Base-by-base conservation (phyloP, 2,797 vertebrate genomes). In the Moxostoma hubbsi region DNA sequence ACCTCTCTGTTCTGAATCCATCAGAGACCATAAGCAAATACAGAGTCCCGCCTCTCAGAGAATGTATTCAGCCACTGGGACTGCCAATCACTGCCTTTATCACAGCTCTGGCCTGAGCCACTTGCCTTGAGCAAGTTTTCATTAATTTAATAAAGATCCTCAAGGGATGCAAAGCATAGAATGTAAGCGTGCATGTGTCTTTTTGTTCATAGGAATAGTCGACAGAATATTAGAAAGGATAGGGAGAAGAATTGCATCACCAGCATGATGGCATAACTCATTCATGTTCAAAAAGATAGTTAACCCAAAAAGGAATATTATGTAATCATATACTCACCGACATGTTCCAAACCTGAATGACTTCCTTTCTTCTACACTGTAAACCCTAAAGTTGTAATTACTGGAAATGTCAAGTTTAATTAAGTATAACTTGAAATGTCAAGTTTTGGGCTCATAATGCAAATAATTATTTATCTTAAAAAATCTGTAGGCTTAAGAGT, bases 111-210 rank as follows among this genome's bases (percentile, higher is more conserved):
- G 47, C 64, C 73, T 16, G 24, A 63, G 63, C 46, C 74, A 83
- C 80, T 87, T 61, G 87, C 86, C 88, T 88, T 81, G 51, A 88
- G 86, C 86, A 84, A 86, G 82, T 81, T 87, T 86, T 85, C 76
- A 87, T 86, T 88, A 80, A 88, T 88, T 86, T 83, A 85, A 86
- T 86, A 88, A 87, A 87, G 73, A 82, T 85, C 77, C 80, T 82
- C 58, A 0, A 67, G 82, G 86, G 83, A 80, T 61, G 36, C 69
- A 59, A 51, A 55, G 46, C 54, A 53, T 57, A 51, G 15, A 76
- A 80, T 71, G 53, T 45, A 63, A 57, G 70, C 8, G 2, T 70
- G 11, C 54, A 64, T 65, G 24, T 53, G 65, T 61, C 10, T 13
- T 57, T 36, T 67, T 76, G 69, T 53, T 45, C 4, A 49, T 15